Evolutionary conservation across 2,113 vertebrate species (phyloP), one percentile per base, ranked within the genome.

Genomic region (Prochilodus magdalenae): DNA sequence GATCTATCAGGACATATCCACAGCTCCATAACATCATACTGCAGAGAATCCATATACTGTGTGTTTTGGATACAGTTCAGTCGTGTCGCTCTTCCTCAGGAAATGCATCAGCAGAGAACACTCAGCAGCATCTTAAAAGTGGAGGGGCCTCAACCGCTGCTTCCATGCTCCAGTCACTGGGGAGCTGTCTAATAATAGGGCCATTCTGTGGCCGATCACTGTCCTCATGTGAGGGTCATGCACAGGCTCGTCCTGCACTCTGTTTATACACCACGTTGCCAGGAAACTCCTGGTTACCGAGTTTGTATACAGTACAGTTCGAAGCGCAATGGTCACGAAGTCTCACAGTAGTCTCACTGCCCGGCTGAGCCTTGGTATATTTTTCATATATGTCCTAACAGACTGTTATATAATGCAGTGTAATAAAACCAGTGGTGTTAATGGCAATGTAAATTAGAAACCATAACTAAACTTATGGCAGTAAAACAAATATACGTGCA

Each of bases 141-240:
- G 0, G 59, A 62, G 22, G 1, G 57, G 44, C 55, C 29, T 51
- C 75, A 76, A 77, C 49, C 49, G 27, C 80, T 60, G 75, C 66
- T 82, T 84, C 83, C 73, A 83, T 73, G 76, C 63, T 62, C 36
- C 65, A 1, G 55, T 71, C 79, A 75, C 59, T 77, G 79, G 73
- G 66, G 24, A 33, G 73, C 49, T 33, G 59, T 75, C 78, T 85
- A 85, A 85, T 81, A 75, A 83, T 87, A 87, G 81, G 74, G n/a
- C 60, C 57, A 60, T 51, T 75, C 76, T 83, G 26, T 51, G 60
- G 33, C 12, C 47, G 69, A 26, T 67, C 78, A 27, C 72, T 75
- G 77, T 86, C 80, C 85, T 86, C 76, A 79, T 66, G 78, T 60
- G 51, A 70, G 82, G 82, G 76, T 87, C 84, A 84, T 73, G 55